phyloP scores from a whole-genome alignment of 53 echinoderm and acorn worm genomes.

The Holothuria leucospilota region DNA sequence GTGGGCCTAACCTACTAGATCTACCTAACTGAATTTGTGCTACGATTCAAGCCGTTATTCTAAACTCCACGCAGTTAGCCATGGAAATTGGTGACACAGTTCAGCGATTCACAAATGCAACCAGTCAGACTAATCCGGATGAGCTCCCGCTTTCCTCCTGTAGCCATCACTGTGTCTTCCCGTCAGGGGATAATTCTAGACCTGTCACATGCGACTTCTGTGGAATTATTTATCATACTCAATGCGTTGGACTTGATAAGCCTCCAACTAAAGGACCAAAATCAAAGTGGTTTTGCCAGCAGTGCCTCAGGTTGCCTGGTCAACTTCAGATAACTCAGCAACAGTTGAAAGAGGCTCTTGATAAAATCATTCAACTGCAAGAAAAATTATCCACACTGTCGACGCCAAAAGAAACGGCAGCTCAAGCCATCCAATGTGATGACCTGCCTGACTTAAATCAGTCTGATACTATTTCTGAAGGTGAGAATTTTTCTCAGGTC shows the following conservation, averaged over 20 bases:
- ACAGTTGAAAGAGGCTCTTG: not conserved
- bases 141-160: not conserved
- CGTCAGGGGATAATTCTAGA: not conserved
- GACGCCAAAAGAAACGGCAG: not conserved
- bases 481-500: not conserved
- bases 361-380: slow-evolving; percentile 25
- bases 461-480: not conserved
- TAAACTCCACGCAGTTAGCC: not conserved
- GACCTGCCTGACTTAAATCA: not conserved
- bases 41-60: no score
- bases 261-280: slow-evolving; percentile 2
- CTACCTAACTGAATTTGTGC: no score
- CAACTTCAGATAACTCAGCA: slow-evolving; percentile 4
- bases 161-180: slow-evolving; percentile 14
- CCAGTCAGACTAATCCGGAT: slow-evolving; percentile 17
- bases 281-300: slow-evolving; percentile 22
- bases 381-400: slow-evolving; percentile 9
- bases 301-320: slow-evolving; percentile 3
- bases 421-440: not conserved
- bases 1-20: no score
- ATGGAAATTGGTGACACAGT: slow-evolving; percentile 30
- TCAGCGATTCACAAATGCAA: slow-evolving; percentile 14
- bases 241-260: slow-evolving; percentile 10
- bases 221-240: slow-evolving; percentile 4
- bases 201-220: slow-evolving; percentile 15